Evolutionary conservation across 30 jellyfish, hydroid and myxozoan species (phyloP), one percentile per base, ranked within the genome.

Genomic region (Mastigias papua): DNA sequence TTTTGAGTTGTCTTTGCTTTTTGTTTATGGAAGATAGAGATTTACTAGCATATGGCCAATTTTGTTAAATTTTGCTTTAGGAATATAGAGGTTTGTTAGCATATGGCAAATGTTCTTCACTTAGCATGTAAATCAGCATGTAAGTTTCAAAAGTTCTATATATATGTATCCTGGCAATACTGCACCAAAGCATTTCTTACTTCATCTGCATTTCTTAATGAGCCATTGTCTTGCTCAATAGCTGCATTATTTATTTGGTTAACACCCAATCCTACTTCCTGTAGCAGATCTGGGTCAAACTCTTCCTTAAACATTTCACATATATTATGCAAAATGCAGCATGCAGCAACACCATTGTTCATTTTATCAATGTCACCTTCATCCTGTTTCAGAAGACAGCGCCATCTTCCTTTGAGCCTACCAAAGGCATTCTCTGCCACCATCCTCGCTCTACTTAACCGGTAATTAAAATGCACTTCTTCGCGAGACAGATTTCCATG

Each of bases 361-460:
- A 76, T 49, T 65, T 29, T 48, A 33, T 15, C 27, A 34, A n/a
- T 70, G 87, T 42, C 80, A 46, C 49, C 21, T 29, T 76, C 87
- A 57, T 76, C 48, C 34, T 57, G 87, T 50, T 76, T 76, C 48
- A 76, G 25, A 11, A 76, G 87, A 34, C 87, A 76, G 19, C 80
- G 76, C 80, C 87, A 76, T 76, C 77, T 34, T 27, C 42, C 95
- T 62, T 23, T 86, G 31, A 86, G 79, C 65, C 89, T 73, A 57
- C 89, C 89, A 86, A 86, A 74, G 29, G 94, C 94, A 62, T 86
- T 86, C 66, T 86, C 94, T 6, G 54, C 83, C 30, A 86, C 94
- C 89, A 37, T 86, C 8, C 89, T 48, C 10, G 94, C 94, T 71
- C 94, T 71, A 48, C 94, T 86, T 21, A 71, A 26, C 23, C 95